A percentile compares a stretch with the other conserved stretches of the same genome.
These are phyloP conservation scores for Thinocorus orbignyianus DNA, from an alignment of 2,113 vertebrate species.

Conservation along the genomic window DNA sequence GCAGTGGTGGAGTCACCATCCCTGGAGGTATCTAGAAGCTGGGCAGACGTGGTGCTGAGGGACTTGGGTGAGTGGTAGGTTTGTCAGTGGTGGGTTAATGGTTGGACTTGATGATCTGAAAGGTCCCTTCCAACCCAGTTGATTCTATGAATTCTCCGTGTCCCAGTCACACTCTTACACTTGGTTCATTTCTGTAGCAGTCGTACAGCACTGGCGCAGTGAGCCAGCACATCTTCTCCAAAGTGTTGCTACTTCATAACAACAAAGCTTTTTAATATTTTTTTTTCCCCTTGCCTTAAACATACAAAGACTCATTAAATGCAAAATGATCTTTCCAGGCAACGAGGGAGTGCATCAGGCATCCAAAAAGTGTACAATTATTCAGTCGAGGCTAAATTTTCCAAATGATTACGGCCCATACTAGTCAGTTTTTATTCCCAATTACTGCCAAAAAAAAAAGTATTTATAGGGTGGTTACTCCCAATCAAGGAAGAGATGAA, in stretches of 20 bases:
- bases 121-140: not conserved
- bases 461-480: not conserved
- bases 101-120: not conserved
- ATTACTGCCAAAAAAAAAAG: not conserved
- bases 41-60: not conserved
- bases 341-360: not conserved
- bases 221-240: not conserved
- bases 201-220: no score
- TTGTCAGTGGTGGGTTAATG: not conserved
- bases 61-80: not conserved
- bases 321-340: not conserved
- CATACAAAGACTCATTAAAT: not conserved
- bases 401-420: not conserved
- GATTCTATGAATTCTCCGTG: not conserved
- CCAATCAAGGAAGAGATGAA: constrained; percentile 14
- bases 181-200: not conserved
- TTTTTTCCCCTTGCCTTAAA: not conserved
- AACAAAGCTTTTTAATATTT: not conserved
- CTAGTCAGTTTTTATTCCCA: constrained; percentile 29
- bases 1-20: no score
- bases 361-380: not conserved
- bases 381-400: not conserved
- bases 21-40: not conserved
- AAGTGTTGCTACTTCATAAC: not conserved
- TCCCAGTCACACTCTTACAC: not conserved